Conservation (phyloP, 1,140 invertebrate species). For the Conus ventricosus region DNA sequence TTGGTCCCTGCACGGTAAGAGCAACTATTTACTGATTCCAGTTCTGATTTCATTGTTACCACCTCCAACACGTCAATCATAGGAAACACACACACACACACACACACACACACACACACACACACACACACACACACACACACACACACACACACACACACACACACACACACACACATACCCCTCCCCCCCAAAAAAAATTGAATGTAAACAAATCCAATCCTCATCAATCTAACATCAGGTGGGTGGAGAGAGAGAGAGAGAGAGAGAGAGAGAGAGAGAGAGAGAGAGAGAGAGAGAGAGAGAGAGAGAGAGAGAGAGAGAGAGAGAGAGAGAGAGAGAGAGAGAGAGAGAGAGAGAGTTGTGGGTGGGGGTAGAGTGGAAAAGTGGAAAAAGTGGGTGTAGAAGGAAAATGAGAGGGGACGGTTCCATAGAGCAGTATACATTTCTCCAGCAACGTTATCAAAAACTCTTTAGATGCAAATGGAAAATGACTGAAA, state of each 20-base stretch:
- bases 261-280: slow-evolving; percentile 6
- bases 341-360: slow-evolving; percentile 15
- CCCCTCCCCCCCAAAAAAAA: no score
- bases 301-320: not conserved
- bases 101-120: slow-evolving; percentile 5
- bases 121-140: not conserved
- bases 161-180: not conserved
- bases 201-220: no score
- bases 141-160: slow-evolving; percentile 1
- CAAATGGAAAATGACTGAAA: no score
- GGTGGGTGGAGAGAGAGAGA: not conserved
- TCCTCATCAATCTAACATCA: no score
- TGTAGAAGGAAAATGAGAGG: no score
- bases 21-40: no score
- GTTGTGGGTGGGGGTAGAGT: not conserved
- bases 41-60: no score
- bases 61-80: not conserved
- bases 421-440: not conserved
- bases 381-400: not conserved
- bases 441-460: no score
- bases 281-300: not conserved
- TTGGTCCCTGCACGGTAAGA: no score
- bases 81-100: not conserved
- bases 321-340: not conserved
- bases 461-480: no score